Conservation (phyloP, 2,888 invertebrate genomes). For the Galeopsomyia nigrocyanea region DNA sequence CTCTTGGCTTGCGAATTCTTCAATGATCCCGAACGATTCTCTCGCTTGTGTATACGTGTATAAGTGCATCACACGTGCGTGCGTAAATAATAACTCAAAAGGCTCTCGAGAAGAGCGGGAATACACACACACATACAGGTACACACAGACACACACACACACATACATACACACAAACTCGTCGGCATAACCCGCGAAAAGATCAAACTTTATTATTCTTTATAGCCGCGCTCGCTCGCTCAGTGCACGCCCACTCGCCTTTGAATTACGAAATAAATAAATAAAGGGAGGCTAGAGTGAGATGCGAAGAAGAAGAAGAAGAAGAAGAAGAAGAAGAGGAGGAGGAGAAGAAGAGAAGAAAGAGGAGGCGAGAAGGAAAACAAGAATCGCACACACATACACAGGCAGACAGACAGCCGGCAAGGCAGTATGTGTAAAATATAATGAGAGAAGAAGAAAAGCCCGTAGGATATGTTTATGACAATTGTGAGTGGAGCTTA, state of each 20-base stretch:
- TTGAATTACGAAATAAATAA: conserved; percentile 49
- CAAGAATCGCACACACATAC: too few species aligned
- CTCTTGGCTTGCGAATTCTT: conserved; percentile 19
- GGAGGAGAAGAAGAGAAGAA: conserved; percentile 8
- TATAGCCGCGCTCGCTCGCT: conserved; percentile 21
- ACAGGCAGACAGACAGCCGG: neutral
- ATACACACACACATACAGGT: neutral
- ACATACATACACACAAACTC: neutral
- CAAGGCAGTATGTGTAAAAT: neutral
- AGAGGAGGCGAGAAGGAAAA: neutral
- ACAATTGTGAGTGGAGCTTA: conserved; percentile 41
- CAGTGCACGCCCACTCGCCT: conserved; percentile 40
- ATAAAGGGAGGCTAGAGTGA: conserved; percentile 27
- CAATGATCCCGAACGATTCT: conserved; percentile 40
- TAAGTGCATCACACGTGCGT: neutral
- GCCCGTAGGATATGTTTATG: conserved; percentile 35
- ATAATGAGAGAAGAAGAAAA: conserved; percentile 8
- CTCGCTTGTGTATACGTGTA: conserved; percentile 1
- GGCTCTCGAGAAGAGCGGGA: conserved; percentile 12
- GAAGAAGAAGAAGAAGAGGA: neutral
- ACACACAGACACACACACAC: neutral
- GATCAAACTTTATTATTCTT: conserved; percentile 48
- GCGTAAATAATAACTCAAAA: conserved; percentile 45
- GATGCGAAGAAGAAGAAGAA: neutral
- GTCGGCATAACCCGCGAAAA: conserved; percentile 33